phyloP scores from a whole-genome alignment of 53 echinoderm and acorn worm genomes.

The Hippasteria phrygiana region DNA sequence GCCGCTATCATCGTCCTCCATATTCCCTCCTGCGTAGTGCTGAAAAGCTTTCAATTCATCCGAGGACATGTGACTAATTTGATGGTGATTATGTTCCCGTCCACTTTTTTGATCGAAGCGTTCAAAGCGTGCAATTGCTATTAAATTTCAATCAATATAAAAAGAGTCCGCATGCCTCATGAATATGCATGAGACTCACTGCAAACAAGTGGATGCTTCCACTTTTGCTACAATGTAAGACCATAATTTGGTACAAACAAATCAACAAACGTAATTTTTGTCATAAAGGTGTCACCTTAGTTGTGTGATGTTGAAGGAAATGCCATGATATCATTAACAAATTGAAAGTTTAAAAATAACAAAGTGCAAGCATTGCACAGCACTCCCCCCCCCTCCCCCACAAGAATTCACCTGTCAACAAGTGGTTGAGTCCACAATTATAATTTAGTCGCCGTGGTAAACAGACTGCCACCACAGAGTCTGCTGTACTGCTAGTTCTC shows the following conservation, averaged over 20 bases:
- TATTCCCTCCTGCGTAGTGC: neutral
- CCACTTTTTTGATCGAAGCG: neutral
- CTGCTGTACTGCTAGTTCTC: neutral
- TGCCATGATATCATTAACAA: too few species aligned
- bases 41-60: neutral
- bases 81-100: neutral
- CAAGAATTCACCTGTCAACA: conserved; percentile 43
- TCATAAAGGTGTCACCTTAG: too few species aligned
- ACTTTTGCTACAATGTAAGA: neutral
- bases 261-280: too few species aligned
- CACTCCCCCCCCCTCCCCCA: too few species aligned
- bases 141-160: conserved; percentile 53
- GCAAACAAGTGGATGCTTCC: conserved; percentile 35
- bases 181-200: conserved; percentile 34
- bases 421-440: conserved; percentile 57
- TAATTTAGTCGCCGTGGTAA: conserved; percentile 50
- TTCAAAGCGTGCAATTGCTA: conserved; percentile 17
- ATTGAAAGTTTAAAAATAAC: too few species aligned
- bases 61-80: neutral
- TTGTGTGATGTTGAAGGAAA: too few species aligned
- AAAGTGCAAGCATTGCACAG: too few species aligned
- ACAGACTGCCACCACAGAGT: neutral
- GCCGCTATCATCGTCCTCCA: neutral
- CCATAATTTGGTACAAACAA: too few species aligned
- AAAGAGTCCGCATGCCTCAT: neutral